Evolutionary conservation across 1,140 invertebrate genomes (phyloP), one percentile per base, ranked within the genome.

Genomic region (Tetragonula clypearis): DNA sequence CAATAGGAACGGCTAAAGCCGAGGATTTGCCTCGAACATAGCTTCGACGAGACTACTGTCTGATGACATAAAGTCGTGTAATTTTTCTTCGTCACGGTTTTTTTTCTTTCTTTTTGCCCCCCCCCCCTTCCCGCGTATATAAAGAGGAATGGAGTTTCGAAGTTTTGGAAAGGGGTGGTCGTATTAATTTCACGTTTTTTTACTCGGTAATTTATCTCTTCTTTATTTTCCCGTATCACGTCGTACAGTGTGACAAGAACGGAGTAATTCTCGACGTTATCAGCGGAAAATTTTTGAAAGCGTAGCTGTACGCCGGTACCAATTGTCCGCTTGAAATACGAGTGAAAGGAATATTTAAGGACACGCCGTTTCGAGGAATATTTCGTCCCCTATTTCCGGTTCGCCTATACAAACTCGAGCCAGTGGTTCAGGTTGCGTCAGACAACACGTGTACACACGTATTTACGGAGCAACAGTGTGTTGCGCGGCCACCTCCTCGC

Each of bases 331-430:
- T 62, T 49, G 84, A 79, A 76, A 78, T 79, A 79, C 86, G 87
- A 85, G 76, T 82, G 88, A 84, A 89, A 86, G 87, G 86, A 86
- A 88, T 86, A 91, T 90, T 89, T 89, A 86, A 89, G 84, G 88
- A 89, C 88, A 73, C 73, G 85, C 85, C 90, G 85, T 83, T 91
- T 89, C 88, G 81, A 80, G 85, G 90, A 91, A 91, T 84, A 91
- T 87, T 87, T 89, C 80, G 84, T 89, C 87, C 85, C 85, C 85
- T 71, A 87, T 89, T 90, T 90, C 88, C 88, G 88, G 90, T 81
- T 87, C 84, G 89, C 90, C 90, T 93, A 90, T 92, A 92, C 90
- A 92, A 92, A 91, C 88, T 92, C 81, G 87, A 86, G 87, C 84
- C 82, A 82, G 84, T 85, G 90, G 87, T 89, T 92, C 91, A 84